Base-by-base conservation (phyloP, 2,113 vertebrate species). In the Merops nubicus region DNA sequence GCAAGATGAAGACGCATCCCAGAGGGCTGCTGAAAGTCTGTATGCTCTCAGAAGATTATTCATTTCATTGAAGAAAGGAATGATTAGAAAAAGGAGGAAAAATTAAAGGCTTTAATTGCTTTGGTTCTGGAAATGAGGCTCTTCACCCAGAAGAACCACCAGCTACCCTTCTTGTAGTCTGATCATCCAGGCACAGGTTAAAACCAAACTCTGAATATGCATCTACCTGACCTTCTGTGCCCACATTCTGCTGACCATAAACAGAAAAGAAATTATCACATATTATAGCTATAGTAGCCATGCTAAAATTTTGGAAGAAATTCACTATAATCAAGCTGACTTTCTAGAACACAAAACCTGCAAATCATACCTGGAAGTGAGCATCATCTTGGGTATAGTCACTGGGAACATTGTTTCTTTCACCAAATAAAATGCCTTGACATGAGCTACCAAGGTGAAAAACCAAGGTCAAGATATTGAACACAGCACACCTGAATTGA, bases 401-500 rank as follows among this genome's bases (percentile, higher is more conserved):
- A n/a, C 7, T 36, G 18, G 23, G 26, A 85, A 54, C 4, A 3
- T 47, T n/a, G 12, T 53, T 85, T n/a, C 26, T 50, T 76, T 38
- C 12, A 23, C 11, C 12, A 67, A 60, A 67, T 36, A 43, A n/a
- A 50, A 48, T 12, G n/a, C 6, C 29, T n/a, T 60, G 38, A 19
- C 28, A 33, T 11, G 19, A 63, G 56, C 68, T 69, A 63, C 18
- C 15, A 26, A 11, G 15, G 40, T 33, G 36, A 62, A 83, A 86
- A 70, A 6, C 5, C 34, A 53, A 76, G 38, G 29, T 76, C 25
- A 70, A 31, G 42, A 14, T 60, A 54, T 6, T 31, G 33, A 67
- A 38, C 8, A 8, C 1, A 1, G 51, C 34, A 60, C 0, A 0
- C 23, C 26, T 20, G 28, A 82, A 72, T 5, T 60, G 13, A 56